Base-by-base conservation (phyloP, 2,797 vertebrate species). In the Propithecus perrieri region DNA sequence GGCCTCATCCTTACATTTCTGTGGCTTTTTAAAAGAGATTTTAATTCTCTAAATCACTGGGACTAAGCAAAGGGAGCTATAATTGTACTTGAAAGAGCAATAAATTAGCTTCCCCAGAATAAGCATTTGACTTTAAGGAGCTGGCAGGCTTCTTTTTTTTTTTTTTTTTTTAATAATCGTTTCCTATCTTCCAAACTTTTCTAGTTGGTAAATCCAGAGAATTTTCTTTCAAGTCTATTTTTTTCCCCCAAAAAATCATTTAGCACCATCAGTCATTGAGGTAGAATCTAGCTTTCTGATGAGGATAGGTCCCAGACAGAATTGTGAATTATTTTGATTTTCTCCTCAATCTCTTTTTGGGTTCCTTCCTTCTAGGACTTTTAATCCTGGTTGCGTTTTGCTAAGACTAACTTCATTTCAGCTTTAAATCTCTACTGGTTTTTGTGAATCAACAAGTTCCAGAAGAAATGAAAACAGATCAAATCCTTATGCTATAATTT, bases 221-320 rank as follows among this genome's bases (percentile, higher is more conserved):
- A 91, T 96, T 92, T 33, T 80, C 28, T 96, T 97, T 87, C 5
- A 79, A 17, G 94, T 94, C 3, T 69, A 46, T 26, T 46, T 67
- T 38, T 9, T 0, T 3, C 1, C 30, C 22, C 22, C 9, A 22
- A 26, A 67, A 38, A 85, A 75, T 61, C 13, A 55, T 59, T 80
- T 57, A 72, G 0, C 18, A 76, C 75, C 43, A 18, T 53, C 28
- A n/a, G 13, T 55, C 38, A 33, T 63, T 35, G 43, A 91, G 55
- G 61, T 55, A 41, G 43, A 9, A 83, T 67, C 61, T 92, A 20
- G 38, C 26, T 83, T 91, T 96, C 85, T 78, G 71, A 76, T 18
- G 12, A 91, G 38, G 30, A 43, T 59, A 55, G 24, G 41, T 33
- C 63, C 69, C 89, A 33, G 15, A 78, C 10, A 91, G 75, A 59